These are phyloP conservation scores for Cremastobaeus sp. DNA, from an alignment of 2,888 invertebrate species.

Conservation along the genomic window DNA sequence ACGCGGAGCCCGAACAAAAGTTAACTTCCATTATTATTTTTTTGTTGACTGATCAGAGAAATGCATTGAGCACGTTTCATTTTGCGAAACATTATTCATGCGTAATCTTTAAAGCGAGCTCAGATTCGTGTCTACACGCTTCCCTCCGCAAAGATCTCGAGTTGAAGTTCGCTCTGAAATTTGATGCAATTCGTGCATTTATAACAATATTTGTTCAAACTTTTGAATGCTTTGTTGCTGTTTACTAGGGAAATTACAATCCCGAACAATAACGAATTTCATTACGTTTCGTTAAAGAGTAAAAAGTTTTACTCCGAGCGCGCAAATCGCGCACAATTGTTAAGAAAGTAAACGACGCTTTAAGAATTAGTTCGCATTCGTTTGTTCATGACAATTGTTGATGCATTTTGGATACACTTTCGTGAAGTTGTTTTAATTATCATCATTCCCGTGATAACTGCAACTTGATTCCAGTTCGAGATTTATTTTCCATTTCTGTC, in stretches of 20 bases:
- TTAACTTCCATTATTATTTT: conserved; percentile 35
- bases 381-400: no score
- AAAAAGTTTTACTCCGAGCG: no score
- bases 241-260: background rate
- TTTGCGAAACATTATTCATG: conserved; percentile 16
- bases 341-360: no score
- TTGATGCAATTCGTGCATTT: conserved; percentile 5
- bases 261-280: background rate
- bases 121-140: background rate
- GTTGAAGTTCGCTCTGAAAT: conserved; percentile 2
- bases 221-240: conserved; percentile 12
- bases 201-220: conserved; percentile 9
- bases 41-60: conserved; percentile 35
- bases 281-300: no score
- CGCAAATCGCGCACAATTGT: background rate
- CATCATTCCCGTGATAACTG: no score
- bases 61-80: conserved; percentile 18
- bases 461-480: no score
- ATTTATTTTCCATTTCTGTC: no score
- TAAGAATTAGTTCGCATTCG: no score
- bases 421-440: no score
- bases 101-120: no score
- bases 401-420: no score
- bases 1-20: conserved; percentile 29
- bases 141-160: conserved; percentile 4